Evolutionary conservation across 2,888 invertebrate species (phyloP), one percentile per base, ranked within the genome.

Genomic region (Lottia scabra): DNA sequence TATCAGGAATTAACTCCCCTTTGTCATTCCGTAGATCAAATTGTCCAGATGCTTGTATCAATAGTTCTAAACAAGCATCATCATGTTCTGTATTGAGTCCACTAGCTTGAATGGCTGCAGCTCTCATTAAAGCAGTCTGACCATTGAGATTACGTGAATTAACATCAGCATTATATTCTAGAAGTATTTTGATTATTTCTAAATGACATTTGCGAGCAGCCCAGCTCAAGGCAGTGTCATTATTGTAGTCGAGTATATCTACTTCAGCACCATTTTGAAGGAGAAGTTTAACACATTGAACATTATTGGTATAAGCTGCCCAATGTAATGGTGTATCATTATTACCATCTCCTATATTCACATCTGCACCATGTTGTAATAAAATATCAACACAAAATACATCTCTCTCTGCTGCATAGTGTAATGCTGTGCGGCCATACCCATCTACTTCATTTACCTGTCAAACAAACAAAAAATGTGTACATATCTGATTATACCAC

Each of bases 371-470:
- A 72, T 85, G 67, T 65, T 84, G 77, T 13, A 89, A 75, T 13
- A 89, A 80, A 6, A 87, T 73, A 72, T 84, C 84, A 16, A 85
- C 78, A 78, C 88, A 88, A 26, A 76, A 76, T 5, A 79, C 74
- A 68, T 86, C 85, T 23, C 83, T 78, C 75, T 89, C 89, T 4
- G 88, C 89, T 4, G 89, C 88, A 77, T 89, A 88, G 73, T 89
- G 89, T 8, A 89, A 65, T 4, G 89, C 88, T 19, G 84, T 78
- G 43, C 89, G 79, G 2, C 83, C 85, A 77, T 87, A 88, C 0
- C 89, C 89, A 79, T 89, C 89, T 19, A 80, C 72, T n/a, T 81
- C 82, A 80, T 89, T 85, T 10, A 88, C 85, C 89, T 89, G 82
- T 56, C 56, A 19, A 56, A 23, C 15, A 80, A 75, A 62, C 64